Evolutionary conservation across 2,797 vertebrate species (phyloP).

Genomic region (Eremophila alpestris): DNA sequence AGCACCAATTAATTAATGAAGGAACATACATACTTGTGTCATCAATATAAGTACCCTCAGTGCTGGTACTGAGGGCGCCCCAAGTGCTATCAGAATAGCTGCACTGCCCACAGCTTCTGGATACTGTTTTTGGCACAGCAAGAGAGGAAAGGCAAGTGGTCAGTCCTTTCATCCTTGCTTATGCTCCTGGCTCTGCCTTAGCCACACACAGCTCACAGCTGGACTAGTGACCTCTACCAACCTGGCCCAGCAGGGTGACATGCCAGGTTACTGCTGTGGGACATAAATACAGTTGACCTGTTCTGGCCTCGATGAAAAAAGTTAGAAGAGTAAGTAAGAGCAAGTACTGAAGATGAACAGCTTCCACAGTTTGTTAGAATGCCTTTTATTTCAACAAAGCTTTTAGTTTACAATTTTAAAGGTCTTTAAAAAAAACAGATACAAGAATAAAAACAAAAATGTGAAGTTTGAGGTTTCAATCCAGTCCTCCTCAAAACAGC

Average conservation of each 20-base stretch:
- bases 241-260: not conserved
- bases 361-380: not conserved
- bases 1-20: not conserved
- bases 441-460: not conserved
- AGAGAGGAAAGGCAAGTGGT: not conserved
- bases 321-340: not conserved
- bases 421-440: no score
- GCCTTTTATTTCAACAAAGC: not conserved
- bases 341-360: not conserved
- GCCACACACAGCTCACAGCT: not conserved
- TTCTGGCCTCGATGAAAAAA: not conserved
- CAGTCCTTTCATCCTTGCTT: not conserved
- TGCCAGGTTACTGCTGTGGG: not conserved
- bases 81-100: not conserved
- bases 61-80: not conserved
- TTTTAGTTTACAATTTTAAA: not conserved
- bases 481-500: not conserved
- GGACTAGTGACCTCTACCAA: not conserved
- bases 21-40: fast-evolving
- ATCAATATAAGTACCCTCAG: not conserved
- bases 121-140: not conserved
- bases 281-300: not conserved
- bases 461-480: not conserved
- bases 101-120: not conserved
- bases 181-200: not conserved